Base-by-base conservation (phyloP, 1,140 invertebrate species). In the Leptinotarsa undecemlineata region DNA sequence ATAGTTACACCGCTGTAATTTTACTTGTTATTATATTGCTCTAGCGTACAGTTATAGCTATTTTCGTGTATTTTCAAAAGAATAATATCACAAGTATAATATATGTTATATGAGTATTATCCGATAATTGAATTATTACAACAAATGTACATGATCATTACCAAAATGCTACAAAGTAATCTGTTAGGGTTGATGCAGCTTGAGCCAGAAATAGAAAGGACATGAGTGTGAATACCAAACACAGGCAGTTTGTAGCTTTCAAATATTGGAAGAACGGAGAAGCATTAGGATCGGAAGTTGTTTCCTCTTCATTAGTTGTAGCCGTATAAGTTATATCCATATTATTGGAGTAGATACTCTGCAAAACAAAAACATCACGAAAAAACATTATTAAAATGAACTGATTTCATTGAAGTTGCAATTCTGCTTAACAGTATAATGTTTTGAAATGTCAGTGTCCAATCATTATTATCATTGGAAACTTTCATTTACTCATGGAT, bases 101-200 rank as follows among this genome's bases (percentile, higher is more conserved):
- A 26, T 26, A 26, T 5, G 4, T 26, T 26, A 26, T 26, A 26
- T 5, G 4, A 26, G 23, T 8, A 6, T 33, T 8, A 33, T 8
- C 6, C 6, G 33, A 33, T 8, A 8, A 33, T 42, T 11, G 8
- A 11, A 42, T 21, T 42, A 33, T 63, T 60, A 64, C 51, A 73
- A 78, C 20, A 19, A 48, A 20, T 61, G n/a, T 60, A 71, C 47
- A 47, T n/a, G 17, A 15, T 69, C 5, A 48, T 66, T 85, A 82
- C 95, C 94, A 96, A 75, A 89, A 91, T 71, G 92, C 91, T 0
- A 94, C 84, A 90, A 94, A 96, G 81, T 91, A 95, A 83, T 96
- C 94, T 13, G 89, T 88, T 3, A 89, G 88, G 68, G 90, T 93
- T 63, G 90, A 92, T 20, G 89, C 79, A 20, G 89, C 81, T 84